Evolutionary conservation across 2,797 vertebrate genomes (phyloP), one percentile per base, ranked within the genome.

Genomic region (Syndactyla subalaris): DNA sequence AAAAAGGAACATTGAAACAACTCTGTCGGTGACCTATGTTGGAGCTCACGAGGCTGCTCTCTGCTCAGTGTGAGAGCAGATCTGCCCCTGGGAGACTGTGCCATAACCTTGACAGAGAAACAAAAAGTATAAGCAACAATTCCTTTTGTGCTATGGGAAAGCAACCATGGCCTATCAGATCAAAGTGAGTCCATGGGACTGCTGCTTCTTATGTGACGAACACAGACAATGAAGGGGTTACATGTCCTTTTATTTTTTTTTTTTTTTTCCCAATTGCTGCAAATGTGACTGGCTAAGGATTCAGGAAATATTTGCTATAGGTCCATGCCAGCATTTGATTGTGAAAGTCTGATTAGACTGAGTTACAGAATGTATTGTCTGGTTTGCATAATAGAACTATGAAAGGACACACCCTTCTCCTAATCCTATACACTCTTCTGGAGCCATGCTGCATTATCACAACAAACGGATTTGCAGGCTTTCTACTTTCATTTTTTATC

Each of bases 351-450:
- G 95, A 96, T 97, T 96, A 96, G 83, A 80, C 48, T 93, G 89
- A 95, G 88, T 85, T 95, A 91, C 95, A 74, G 68, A 93, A 95
- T 85, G 34, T 87, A 95, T 96, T 96, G 93, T 97, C 79, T 76
- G 59, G 59, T 73, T 89, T 93, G 92, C 80, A 92, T 92, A 97
- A 96, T 70, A 96, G 92, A 91, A 95, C 90, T 94, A 97, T 96
- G 83, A 88, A 85, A 75, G 26, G 74, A 75, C 92, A 92, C 93
- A 73, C 96, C 96, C 96, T 96, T 88, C 90, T 85, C 58, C 52
- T 88, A 83, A 92, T 77, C 77, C 92, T 96, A 85, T 89, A 77
- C 30, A 18, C 2, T 4, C 39, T 57, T 43, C 48, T 52, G 75
- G 34, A 43, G 51, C 46, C 59, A 39, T 32, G 36, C 57, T 77